Percentiles rank a stretch among this genome's conserved stretches.
phyloP scores from a whole-genome alignment of 2,888 invertebrate species.

The Napeogenes inachia region DNA sequence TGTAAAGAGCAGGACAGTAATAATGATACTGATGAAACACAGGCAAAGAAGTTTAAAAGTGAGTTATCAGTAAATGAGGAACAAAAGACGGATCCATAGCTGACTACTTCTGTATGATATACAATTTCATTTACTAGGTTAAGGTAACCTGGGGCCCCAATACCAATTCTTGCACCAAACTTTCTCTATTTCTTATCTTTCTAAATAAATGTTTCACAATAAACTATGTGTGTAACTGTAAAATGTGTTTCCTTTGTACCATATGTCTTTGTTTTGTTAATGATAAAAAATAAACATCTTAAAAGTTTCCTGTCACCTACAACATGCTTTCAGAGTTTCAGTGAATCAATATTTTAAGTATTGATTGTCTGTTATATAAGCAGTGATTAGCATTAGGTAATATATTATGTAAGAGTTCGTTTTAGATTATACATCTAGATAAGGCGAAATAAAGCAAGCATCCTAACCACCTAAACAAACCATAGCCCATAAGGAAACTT shows the following conservation, averaged over 20 bases:
- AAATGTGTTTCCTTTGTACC: constrained; percentile 19
- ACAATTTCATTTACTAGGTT: constrained; percentile 47
- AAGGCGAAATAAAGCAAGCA: constrained; percentile 4
- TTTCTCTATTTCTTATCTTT: constrained; percentile 35
- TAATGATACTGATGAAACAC: constrained; percentile 60
- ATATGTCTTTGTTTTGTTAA: constrained; percentile 11
- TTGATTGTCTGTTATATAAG: constrained; percentile 1
- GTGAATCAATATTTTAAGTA: not conserved
- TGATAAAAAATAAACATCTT: constrained; percentile 7
- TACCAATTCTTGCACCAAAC: constrained; percentile 66
- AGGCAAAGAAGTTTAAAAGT: constrained; percentile 67
- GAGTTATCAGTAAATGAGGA: constrained; percentile 46
- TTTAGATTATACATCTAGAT: not conserved
- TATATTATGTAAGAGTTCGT: constrained; percentile 12
- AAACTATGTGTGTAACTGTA: constrained; percentile 30
- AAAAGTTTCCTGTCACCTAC: not conserved
- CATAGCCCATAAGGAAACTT: constrained; percentile 16
- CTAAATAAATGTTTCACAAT: constrained; percentile 33
- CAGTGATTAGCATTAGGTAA: constrained; percentile 3
- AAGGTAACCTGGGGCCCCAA: constrained; percentile 57
- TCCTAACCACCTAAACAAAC: constrained; percentile 18
- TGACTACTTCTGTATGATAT: constrained; percentile 22
- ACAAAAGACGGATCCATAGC: constrained; percentile 25
- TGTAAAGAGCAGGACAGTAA: constrained; percentile 54
- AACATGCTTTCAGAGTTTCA: no score